Evolutionary conservation across 2,797 vertebrate species (phyloP), one percentile per base, ranked within the genome.

Genomic region (Aphelocoma californica): DNA sequence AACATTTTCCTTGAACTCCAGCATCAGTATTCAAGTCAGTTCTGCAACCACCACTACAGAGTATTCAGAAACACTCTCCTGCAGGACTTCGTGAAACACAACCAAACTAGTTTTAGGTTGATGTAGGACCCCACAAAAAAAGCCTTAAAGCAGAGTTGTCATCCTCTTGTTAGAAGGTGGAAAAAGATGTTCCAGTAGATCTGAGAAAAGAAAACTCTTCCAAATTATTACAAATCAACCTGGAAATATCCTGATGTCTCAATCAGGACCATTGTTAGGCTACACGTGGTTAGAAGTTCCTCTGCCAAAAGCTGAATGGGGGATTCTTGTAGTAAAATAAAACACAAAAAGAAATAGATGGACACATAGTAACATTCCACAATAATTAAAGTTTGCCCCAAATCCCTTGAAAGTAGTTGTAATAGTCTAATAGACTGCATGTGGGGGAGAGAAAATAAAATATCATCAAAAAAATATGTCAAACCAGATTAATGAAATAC

Each of bases 341-440:
- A 88, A 88, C 34, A 88, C 24, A 57, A 82, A 65, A 74, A 26
- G 20, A 85, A 90, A 82, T 36, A 58, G 29, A 81, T 31, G 50
- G 75, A 81, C 29, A 58, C 54, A 58, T 12, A 58, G 51, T 57
- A 90, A 93, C 48, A 81, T 88, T 93, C 47, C 44, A 81, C n/a
- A 75, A 36, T 51, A 81, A 95, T 88, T 81, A 75, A 65, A 26
- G 26, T 70, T 93, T 90, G 18, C 53, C 60, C 44, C 21, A 86
- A 71, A 92, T 88, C 48, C 91, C 81, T 92, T 71, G 61, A 88
- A 95, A 88, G 78, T 42, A 82, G 88, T 14, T 62, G 44, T 45
- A 85, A 54, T 75, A 50, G 81, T 31, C 54, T 58, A 90, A 88
- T 9, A 79, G 80, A 40, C 24, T 62, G 48, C 28, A 66, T 12